phyloP scores from a whole-genome alignment of 2,113 vertebrate genomes.

The Periophthalmodon schlosseri region DNA sequence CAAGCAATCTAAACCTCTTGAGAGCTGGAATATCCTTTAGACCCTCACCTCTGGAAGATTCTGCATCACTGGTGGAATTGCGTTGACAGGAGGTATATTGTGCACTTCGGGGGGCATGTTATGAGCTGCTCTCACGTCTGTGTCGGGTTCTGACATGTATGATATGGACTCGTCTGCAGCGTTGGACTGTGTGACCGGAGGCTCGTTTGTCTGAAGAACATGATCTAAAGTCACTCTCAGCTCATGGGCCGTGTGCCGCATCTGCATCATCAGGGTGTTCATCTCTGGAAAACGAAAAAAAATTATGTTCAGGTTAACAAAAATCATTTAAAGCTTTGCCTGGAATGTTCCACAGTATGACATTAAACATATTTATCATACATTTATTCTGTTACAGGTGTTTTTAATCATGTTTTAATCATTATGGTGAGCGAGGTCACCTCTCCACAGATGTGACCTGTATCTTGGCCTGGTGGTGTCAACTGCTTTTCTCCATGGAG shows the following conservation, averaged over 20 bases:
- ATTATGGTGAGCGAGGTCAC: too few species aligned
- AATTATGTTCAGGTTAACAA: neutral
- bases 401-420: too few species aligned
- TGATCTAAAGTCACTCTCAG: conserved; percentile 71
- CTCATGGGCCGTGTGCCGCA: conserved; percentile 74
- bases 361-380: too few species aligned
- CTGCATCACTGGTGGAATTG: conserved; percentile 14
- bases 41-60: conserved; percentile 57
- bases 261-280: conserved; percentile 77
- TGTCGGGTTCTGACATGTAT: conserved; percentile 52
- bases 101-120: conserved; percentile 58
- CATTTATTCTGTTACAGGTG: too few species aligned
- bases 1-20: neutral
- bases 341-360: too few species aligned
- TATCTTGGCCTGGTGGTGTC: too few species aligned
- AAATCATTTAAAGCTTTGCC: neutral
- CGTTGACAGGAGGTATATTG: neutral
- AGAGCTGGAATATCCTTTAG: neutral
- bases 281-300: conserved; percentile 59
- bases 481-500: too few species aligned
- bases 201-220: conserved; percentile 60
- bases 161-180: conserved; percentile 47
- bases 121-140: conserved; percentile 47
- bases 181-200: conserved; percentile 28
- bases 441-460: too few species aligned